Evolutionary conservation across 2,888 invertebrate genomes (phyloP), one percentile per base, ranked within the genome.

Genomic region (Epinotia bilunana): DNA sequence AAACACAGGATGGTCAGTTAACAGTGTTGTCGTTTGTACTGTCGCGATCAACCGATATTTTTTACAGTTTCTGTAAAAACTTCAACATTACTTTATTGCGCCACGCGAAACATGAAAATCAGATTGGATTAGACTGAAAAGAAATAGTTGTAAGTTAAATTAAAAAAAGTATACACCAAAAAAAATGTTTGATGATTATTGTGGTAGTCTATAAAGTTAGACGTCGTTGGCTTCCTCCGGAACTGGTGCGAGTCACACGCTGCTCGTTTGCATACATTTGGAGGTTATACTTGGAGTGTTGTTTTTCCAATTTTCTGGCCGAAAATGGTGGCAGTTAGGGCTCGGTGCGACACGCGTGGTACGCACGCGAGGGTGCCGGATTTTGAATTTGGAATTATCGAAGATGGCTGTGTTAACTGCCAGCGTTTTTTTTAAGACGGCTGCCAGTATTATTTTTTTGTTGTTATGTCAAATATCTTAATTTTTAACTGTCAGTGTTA

Each of bases 211-310:
- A 43, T 69, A 46, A 46, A 13, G 39, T n/a, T 28, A 13, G n/a
- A 60, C 23, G 58, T 69, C 69, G 28, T 69, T 68, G 68, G 18
- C 67, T 23, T 58, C 58, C 58, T 60, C 69, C 69, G 74, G 64
- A 65, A 71, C 74, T 43, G 57, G 61, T 57, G 61, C 67, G 72
- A 76, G 72, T 33, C 61, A n/a, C 69, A 73, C 65, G 65, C 61
- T 72, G 82, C 84, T 85, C 85, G 87, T 88, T 89, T 84, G 88
- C 87, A 90, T 90, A 88, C 88, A 88, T 87, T 87, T 85, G 55
- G 74, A 62, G 75, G 75, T 72, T 75, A 71, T 72, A 75, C 67
- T 67, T 75, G 71, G 71, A 75, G 75, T 75, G 75, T 75, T 75
- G 67, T 75, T 75, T 75, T 75, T 75, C 75, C 75, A 75, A 75